Evolutionary conservation across 2,113 vertebrate species (phyloP).

Genomic region (Pogona vitticeps): DNA sequence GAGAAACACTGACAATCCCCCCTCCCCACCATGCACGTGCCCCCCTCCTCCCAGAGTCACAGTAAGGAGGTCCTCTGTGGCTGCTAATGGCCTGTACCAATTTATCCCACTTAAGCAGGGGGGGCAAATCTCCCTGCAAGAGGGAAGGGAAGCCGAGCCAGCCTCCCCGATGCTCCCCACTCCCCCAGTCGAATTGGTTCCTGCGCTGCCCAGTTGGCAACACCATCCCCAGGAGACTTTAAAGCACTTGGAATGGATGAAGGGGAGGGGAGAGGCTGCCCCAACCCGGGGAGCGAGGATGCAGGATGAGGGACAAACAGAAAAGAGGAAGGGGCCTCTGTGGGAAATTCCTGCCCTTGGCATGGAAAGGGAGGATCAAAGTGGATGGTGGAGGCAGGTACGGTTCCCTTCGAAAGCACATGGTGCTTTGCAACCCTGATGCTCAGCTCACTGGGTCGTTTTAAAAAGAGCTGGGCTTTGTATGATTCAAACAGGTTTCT

Average conservation of each 20-base stretch:
- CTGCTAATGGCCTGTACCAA: slow-evolving; percentile 89
- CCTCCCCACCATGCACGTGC: slow-evolving; percentile 34
- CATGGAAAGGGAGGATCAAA: neutral
- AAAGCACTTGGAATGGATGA: neutral
- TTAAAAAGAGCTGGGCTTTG: neutral
- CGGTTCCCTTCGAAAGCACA: neutral
- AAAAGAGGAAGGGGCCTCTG: neutral
- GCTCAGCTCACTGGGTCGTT: neutral
- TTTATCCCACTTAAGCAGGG: slow-evolving; percentile 79
- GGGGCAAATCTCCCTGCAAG: slow-evolving; percentile 61
- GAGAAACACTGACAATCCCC: slow-evolving; percentile 77
- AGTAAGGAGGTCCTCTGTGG: slow-evolving; percentile 64
- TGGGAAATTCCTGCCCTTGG: neutral
- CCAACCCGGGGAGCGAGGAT: neutral
- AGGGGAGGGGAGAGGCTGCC: neutral
- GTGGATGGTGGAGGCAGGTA: neutral
- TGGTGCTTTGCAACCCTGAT: too few relatives aligned
- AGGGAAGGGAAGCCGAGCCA: slow-evolving; percentile 22
- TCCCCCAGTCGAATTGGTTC: slow-evolving; percentile 53
- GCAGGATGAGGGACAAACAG: neutral
- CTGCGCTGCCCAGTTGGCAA: slow-evolving; percentile 34
- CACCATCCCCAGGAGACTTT: neutral
- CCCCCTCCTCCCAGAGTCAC: slow-evolving; percentile 54
- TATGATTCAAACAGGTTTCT: neutral
- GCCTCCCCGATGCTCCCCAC: slow-evolving; percentile 34